These are phyloP conservation scores for Chelon auratus DNA, from an alignment of 2,797 vertebrate genomes.

Conservation along the genomic window DNA sequence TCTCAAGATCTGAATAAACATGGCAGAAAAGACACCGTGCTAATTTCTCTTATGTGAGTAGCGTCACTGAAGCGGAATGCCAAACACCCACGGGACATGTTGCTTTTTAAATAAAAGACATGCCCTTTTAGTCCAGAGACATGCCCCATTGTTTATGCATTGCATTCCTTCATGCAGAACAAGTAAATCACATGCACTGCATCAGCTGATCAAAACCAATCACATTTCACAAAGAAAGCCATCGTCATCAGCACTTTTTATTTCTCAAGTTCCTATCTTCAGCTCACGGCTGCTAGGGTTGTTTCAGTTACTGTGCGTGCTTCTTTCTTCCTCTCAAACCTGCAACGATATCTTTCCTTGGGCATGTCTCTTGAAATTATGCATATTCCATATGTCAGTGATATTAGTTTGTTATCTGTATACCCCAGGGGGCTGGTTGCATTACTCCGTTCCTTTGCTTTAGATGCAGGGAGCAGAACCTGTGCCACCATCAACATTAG, in stretches of 20 bases:
- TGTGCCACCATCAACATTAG: slow-evolving; percentile 25
- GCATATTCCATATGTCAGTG: slow-evolving; percentile 31
- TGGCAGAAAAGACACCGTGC: not conserved
- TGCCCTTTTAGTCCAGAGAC: slow-evolving; percentile 30
- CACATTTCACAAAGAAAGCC: slow-evolving; percentile 9
- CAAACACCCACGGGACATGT: slow-evolving; percentile 23
- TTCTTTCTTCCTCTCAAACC: not conserved
- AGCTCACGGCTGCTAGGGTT: not conserved
- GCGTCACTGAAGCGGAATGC: slow-evolving; percentile 12
- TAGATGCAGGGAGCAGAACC: slow-evolving; percentile 17
- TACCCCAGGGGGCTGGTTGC: slow-evolving; percentile 29
- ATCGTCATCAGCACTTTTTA: not conserved
- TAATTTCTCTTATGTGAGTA: slow-evolving; percentile 12
- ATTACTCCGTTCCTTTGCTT: slow-evolving; percentile 4
- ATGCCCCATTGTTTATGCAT: slow-evolving; percentile 22
- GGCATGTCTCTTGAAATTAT: slow-evolving; percentile 21
- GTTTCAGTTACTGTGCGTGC: not conserved
- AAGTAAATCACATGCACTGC: not conserved
- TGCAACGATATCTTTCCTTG: not conserved
- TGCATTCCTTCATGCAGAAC: slow-evolving; percentile 13
- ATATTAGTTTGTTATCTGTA: slow-evolving; percentile 13
- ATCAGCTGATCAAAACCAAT: slow-evolving; percentile 32
- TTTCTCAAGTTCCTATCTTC: slow-evolving; percentile 9
- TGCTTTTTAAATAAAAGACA: slow-evolving; percentile 38
- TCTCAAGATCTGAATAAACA: not conserved